Percentiles rank a stretch among this genome's conserved stretches.
These are phyloP conservation scores for Porites rus DNA, from an alignment of 92 coral and sea anemone genomes.

Conservation along the genomic window DNA sequence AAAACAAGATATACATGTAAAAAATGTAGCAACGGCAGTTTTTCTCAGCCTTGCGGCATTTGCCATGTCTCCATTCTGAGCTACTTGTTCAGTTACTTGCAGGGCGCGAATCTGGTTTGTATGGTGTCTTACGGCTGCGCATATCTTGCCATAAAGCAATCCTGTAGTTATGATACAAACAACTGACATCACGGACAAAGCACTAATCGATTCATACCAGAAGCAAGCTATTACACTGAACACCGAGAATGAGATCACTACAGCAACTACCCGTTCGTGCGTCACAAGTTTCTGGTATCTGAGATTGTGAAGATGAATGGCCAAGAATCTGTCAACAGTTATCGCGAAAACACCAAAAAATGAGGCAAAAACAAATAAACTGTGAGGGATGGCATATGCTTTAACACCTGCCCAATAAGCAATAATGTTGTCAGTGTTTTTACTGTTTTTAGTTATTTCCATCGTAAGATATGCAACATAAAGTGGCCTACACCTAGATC, in stretches of 20 bases:
- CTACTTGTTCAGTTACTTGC: not conserved
- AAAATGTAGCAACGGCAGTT: not conserved
- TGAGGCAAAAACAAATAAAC: not conserved
- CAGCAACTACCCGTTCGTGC: slow-evolving; percentile 1
- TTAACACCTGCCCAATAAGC: not conserved
- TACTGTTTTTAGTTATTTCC: not conserved
- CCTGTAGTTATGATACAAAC: not conserved
- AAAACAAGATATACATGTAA: slow-evolving; percentile 13
- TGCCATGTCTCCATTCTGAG: not conserved
- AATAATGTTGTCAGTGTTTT: not conserved
- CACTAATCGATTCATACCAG: too few species aligned
- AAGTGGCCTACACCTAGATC: not conserved
- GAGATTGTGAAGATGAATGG: slow-evolving; percentile 11
- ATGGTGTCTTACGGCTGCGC: not conserved
- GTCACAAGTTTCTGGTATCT: slow-evolving; percentile 18
- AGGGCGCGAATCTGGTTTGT: too few species aligned
- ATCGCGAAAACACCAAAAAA: not conserved
- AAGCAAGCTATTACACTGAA: not conserved
- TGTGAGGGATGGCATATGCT: not conserved
- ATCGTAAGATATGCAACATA: not conserved
- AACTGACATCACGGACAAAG: too few species aligned
- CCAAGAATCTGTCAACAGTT: not conserved
- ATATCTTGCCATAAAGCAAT: not conserved
- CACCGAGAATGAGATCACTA: not conserved
- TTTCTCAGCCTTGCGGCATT: slow-evolving; percentile 1